Conservation (phyloP, 2,888 invertebrate species). For the Amiota mariae region DNA sequence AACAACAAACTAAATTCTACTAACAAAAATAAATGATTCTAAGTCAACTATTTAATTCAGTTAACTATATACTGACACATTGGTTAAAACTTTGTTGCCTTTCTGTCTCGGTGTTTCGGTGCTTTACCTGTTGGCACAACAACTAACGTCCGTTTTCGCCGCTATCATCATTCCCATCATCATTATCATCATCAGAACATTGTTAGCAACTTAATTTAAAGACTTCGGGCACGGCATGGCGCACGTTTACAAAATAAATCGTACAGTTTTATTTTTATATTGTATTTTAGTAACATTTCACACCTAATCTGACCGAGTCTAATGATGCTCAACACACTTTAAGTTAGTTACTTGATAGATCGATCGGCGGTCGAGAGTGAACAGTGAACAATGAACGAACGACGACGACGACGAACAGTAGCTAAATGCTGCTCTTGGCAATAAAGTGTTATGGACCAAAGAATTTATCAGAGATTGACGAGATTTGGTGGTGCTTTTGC, state of each 20-base stretch:
- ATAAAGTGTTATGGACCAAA: not conserved
- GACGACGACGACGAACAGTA: slow-evolving; percentile 27
- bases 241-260: slow-evolving; percentile 55
- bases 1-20: too few relatives aligned
- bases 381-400: slow-evolving; percentile 37
- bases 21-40: too few relatives aligned
- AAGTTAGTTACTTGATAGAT: not conserved
- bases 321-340: slow-evolving; percentile 32
- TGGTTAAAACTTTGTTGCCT: too few relatives aligned
- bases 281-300: slow-evolving; percentile 48
- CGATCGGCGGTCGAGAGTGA: slow-evolving; percentile 33
- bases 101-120: too few relatives aligned
- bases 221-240: not conserved
- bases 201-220: slow-evolving; percentile 9
- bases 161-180: not conserved
- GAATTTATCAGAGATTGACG: too few relatives aligned
- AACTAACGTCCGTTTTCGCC: not conserved
- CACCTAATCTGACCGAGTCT: slow-evolving; percentile 51
- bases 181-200: not conserved
- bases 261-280: slow-evolving; percentile 50
- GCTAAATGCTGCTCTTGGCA: not conserved
- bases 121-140: too few relatives aligned
- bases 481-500: too few relatives aligned
- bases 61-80: too few relatives aligned
- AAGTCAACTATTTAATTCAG: too few relatives aligned